Percentiles rank a stretch among this genome's conserved stretches.
Evolutionary conservation across 2,113 vertebrate genomes (phyloP).

Genomic region (Heterotilapia buettikoferi): DNA sequence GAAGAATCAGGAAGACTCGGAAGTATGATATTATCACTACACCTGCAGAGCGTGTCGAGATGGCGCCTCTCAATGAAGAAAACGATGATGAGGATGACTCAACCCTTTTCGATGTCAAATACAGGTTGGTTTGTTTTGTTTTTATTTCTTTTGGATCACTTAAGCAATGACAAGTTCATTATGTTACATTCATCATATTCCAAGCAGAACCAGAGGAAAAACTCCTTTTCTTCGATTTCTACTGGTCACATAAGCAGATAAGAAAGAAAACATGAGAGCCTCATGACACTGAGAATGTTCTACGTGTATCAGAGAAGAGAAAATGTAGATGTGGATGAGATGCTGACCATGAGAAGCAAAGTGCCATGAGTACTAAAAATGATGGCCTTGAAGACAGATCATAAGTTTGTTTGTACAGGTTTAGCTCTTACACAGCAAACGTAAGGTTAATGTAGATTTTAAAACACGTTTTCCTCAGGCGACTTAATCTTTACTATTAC

Average conservation of each 20-base stretch:
- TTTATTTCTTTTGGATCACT: not conserved
- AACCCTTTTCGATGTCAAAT: constrained; percentile 93
- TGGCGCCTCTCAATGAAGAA: constrained; percentile 93
- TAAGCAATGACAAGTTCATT: not conserved
- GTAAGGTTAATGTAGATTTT: not conserved
- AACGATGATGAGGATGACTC: constrained; percentile 86
- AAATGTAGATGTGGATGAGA: not conserved
- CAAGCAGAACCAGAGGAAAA: not conserved
- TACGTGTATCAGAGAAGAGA: not conserved
- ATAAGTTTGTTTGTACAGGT: not conserved
- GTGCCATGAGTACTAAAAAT: not conserved
- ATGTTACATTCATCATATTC: not conserved
- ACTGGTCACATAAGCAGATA: not conserved
- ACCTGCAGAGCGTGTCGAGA: constrained; percentile 89
- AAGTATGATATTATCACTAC: constrained; percentile 98
- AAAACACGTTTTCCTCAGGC: not conserved
- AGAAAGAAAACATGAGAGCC: not conserved
- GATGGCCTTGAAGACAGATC: not conserved
- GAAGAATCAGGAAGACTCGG: constrained; percentile 86
- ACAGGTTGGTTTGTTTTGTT: constrained; percentile 74
- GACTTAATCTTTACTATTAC: not conserved
- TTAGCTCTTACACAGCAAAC: not conserved
- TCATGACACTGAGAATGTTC: not conserved
- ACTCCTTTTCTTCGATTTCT: accelerated
- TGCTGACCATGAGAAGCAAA: not conserved